These are phyloP conservation scores for Apis laboriosa DNA, from an alignment of 1,140 invertebrate species.

Conservation along the genomic window DNA sequence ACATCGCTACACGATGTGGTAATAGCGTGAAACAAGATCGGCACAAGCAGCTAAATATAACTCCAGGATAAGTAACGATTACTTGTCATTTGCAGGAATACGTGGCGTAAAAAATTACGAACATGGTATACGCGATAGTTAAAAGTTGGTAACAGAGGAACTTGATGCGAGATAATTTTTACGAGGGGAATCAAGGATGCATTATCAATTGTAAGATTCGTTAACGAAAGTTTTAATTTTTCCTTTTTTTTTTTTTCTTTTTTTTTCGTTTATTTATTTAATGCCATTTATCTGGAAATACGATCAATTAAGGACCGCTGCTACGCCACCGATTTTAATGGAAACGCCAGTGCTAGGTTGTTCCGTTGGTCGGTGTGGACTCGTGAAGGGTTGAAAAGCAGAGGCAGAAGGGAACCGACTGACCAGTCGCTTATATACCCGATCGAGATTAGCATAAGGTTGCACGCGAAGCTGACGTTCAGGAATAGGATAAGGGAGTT, in stretches of 20 bases:
- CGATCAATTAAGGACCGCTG: slow-evolving; percentile 1
- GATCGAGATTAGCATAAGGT: slow-evolving; percentile 77
- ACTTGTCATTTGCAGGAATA: slow-evolving; percentile 7
- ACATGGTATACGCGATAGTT: background rate
- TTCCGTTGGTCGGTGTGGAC: slow-evolving; percentile 16
- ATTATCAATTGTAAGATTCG: no score
- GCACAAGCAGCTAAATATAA: background rate
- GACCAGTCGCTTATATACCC: slow-evolving; percentile 76
- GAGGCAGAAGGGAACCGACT: slow-evolving; percentile 62
- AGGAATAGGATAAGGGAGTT: slow-evolving; percentile 78
- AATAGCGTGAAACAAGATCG: slow-evolving; percentile 20
- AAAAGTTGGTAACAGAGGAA: no score
- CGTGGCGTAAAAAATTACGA: background rate
- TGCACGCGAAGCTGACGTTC: slow-evolving; percentile 78
- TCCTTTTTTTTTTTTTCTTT: background rate
- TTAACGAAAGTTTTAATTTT: background rate
- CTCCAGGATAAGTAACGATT: slow-evolving; percentile 22
- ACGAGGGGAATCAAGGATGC: no score
- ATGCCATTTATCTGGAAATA: background rate
- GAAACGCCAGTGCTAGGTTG: slow-evolving; percentile 21
- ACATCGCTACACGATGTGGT: slow-evolving; percentile 1
- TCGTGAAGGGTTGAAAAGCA: slow-evolving; percentile 35
- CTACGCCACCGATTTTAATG: slow-evolving; percentile 16
- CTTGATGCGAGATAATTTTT: no score
- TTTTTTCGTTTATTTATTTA: background rate